A percentile compares a stretch with the other conserved stretches of the same genome.
Conservation (phyloP, 1,140 invertebrate species). For the Drosophila arizonae region DNA sequence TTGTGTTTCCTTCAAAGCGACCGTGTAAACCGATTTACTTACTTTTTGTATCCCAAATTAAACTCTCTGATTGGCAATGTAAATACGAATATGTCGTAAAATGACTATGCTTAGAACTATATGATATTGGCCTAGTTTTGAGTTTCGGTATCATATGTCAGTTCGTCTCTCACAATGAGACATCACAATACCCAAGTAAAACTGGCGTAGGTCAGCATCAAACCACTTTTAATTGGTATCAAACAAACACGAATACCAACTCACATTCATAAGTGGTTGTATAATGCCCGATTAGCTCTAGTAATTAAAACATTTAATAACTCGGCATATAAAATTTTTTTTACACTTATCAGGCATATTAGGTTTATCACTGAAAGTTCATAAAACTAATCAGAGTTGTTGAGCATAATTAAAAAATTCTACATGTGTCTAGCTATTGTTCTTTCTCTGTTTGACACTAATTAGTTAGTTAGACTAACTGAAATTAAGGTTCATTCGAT, state of each 20-base stretch:
- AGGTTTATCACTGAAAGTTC: slow-evolving; percentile 22
- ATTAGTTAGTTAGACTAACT: too few relatives aligned
- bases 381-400: slow-evolving; percentile 28
- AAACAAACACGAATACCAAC: slow-evolving; percentile 3
- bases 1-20: neutral
- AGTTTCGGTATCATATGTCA: slow-evolving; percentile 22
- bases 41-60: neutral
- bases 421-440: slow-evolving; percentile 19
- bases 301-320: slow-evolving; percentile 28
- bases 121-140: slow-evolving; percentile 41
- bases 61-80: slow-evolving; percentile 15
- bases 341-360: slow-evolving; percentile 28
- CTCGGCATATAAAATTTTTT: slow-evolving; percentile 5
- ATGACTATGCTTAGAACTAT: slow-evolving; percentile 1
- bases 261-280: neutral
- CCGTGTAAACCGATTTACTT: neutral
- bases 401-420: slow-evolving; percentile 1
- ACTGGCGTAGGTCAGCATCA: slow-evolving; percentile 67
- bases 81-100: neutral
- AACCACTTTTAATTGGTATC: slow-evolving; percentile 45
- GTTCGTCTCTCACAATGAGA: slow-evolving; percentile 19
- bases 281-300: slow-evolving; percentile 7
- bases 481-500: too few relatives aligned
- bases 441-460: too few relatives aligned
- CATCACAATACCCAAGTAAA: slow-evolving; percentile 30